Evolutionary conservation across 2,113 vertebrate genomes (phyloP), one percentile per base, ranked within the genome.

Genomic region (Oncorhynchus clarkii): DNA sequence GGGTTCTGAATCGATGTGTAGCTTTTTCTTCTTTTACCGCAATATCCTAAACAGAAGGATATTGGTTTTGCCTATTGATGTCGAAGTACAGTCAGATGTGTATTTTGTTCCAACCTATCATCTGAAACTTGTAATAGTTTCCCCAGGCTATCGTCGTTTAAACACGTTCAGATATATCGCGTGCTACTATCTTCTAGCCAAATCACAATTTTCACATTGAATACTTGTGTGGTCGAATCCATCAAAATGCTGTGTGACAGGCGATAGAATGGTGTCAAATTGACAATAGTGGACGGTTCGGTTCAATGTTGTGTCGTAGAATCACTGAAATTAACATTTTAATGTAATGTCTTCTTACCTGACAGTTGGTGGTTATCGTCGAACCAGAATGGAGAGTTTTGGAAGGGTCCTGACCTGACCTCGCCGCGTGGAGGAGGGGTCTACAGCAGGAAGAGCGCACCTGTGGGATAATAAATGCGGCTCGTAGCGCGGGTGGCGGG

Each of bases 321-420:
- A 20, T 31, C 18, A 31, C 12, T 22, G 12, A 20, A 13, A 29
- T 34, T 0, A 45, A 39, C 13, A 64, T 73, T 45, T 62, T 2
- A 60, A 60, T 22, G 59, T 60, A 5, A 20, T 60, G 24, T 7
- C 78, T 77, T 45, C 66, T 77, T 76, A 91, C 90, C 90, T 92
- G 86, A 69, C 84, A 80, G 86, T 86, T 84, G 85, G 81, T 85
- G 77, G 27, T 72, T 70, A 77, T 54, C 72, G 78, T 69, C 70
- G 20, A 45, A 64, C 14, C 7, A 49, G 62, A 77, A 24, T 39
- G 57, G n/a, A 49, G 70, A 57, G 76, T 76, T 77, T 85, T 71
- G 83, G 51, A 72, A 73, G 78, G 73, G 77, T 85, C 85, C 83
- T 75, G 72, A 71, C 65, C 81, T 77, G 81, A 74, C 85, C 83